Evolutionary conservation across 2,888 invertebrate genomes (phyloP).

Genomic region (Anticlea derivata): DNA sequence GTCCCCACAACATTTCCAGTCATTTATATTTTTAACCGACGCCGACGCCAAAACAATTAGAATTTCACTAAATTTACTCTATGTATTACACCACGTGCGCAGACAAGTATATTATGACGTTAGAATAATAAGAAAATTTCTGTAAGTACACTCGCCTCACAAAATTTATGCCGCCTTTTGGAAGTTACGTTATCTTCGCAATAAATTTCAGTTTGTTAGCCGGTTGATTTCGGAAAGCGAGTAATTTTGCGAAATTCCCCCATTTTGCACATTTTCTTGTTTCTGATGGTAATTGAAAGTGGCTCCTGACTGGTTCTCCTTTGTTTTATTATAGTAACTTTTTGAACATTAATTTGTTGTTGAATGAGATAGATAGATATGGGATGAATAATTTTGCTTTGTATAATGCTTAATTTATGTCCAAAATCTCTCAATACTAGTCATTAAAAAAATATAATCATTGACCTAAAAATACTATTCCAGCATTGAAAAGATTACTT

Average conservation of each 20-base stretch:
- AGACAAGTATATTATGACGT: slow-evolving; percentile 8
- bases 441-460: too few species aligned
- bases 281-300: slow-evolving; percentile 59
- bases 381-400: neutral
- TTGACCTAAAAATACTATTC: too few species aligned
- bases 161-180: slow-evolving; percentile 71
- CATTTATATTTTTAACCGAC: too few species aligned
- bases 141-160: slow-evolving; percentile 44
- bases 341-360: slow-evolving; percentile 45
- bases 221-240: slow-evolving; percentile 48
- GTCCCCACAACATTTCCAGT: too few species aligned
- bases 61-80: neutral
- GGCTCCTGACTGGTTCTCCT: slow-evolving; percentile 44
- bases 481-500: too few species aligned
- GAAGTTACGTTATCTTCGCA: slow-evolving; percentile 70
- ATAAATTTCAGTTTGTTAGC: slow-evolving; percentile 71
- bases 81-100: neutral
- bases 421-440: too few species aligned
- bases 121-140: slow-evolving; percentile 20
- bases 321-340: slow-evolving; percentile 46
- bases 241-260: slow-evolving; percentile 39
- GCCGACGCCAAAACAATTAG: too few species aligned
- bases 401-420: too few species aligned
- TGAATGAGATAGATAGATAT: slow-evolving; percentile 13
- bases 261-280: slow-evolving; percentile 50